Evolutionary conservation across 2,113 vertebrate species (phyloP), one percentile per base, ranked within the genome.

Genomic region (Cyprinodon variegatus): DNA sequence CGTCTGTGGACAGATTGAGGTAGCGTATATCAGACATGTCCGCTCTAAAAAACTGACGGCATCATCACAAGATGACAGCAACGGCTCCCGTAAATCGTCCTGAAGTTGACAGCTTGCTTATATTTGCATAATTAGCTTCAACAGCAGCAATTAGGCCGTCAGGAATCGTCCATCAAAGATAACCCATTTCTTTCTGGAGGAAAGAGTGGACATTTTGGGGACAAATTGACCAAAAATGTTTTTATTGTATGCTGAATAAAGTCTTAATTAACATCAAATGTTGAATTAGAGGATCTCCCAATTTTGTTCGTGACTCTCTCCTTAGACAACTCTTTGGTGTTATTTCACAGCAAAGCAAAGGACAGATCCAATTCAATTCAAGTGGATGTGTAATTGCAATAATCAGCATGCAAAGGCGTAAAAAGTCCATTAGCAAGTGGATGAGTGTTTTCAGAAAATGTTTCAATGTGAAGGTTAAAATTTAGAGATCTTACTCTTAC

Each of bases 41-140:
- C 43, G 70, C 74, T 75, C 15, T 65, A 63, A 17, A 76, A 29
- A 88, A 81, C 67, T 87, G 83, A 87, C 50, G 77, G 85, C 83
- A n/a, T 57, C 78, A 46, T 88, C 79, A 76, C 67, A 57, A 70
- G 64, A 77, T 87, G 90, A 86, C 83, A 84, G 74, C 65, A 70
- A 39, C 41, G 48, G 75, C 85, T 74, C 67, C 72, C 70, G 68
- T 59, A 74, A 84, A 85, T 60, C 57, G 70, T 74, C 81, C 8
- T 37, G 81, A 83, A 83, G 84, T 77, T 86, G 87, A 92, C 89
- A 87, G 84, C 81, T 8, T 36, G 86, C 79, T 80, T 73, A 66
- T 57, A 90, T 90, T 90, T 82, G 78, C 84, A 90, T 90, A 89
- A 90, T 86, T 83, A 86, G 74, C 69, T 76, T 74, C 78, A 80